Base-by-base conservation (phyloP, 2,113 vertebrate genomes). In the Chloebia gouldiae region DNA sequence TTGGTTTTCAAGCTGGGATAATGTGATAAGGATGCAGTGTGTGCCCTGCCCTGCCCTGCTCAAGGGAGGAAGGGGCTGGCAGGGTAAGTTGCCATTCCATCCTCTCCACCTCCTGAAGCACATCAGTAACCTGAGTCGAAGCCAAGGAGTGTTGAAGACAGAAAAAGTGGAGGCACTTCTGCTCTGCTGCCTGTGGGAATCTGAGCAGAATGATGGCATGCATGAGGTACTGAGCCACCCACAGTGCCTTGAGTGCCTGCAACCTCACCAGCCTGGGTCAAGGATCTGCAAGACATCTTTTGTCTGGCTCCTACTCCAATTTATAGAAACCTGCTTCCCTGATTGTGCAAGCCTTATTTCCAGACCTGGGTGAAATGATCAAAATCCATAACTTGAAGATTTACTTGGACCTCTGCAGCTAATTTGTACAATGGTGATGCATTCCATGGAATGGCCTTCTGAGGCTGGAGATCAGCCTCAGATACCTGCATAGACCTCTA, bases 161-260 rank as follows among this genome's bases (percentile, higher is more conserved):
- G 33, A 39, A 18, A 28, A 18, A 47, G 21, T 3, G 2, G 19
- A 69, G 31, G 30, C 24, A 37, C 23, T 68, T 66, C 56, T 90
- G 33, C 15, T 22, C 14, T 5, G 47, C 15, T 75, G 39, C 28
- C 27, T 0, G 0, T 21, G 40, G 15, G 23, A 50, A 20, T 37
- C 7, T 61, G 10, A 9, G 50, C 17, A 37, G 59, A 35, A 53
- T 37, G 45, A 8, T 53, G 31, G 35, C 2, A 2, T 10, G 21
- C 11, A 7, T 0, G 0, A 16, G 11, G 15, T 21, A 20, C 51
- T 12, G 20, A 91, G 50, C n/a, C 40, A 45, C 15, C 9, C 22
- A 13, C 1, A 0, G 27, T 7, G 23, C 33, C 3, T 47, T 19
- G 6, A 2, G 11, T 73, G 35, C 22, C 53, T 47, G 5, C 50